Conservation (phyloP, 2,113 vertebrate species). For the Epinephelus lanceolatus region DNA sequence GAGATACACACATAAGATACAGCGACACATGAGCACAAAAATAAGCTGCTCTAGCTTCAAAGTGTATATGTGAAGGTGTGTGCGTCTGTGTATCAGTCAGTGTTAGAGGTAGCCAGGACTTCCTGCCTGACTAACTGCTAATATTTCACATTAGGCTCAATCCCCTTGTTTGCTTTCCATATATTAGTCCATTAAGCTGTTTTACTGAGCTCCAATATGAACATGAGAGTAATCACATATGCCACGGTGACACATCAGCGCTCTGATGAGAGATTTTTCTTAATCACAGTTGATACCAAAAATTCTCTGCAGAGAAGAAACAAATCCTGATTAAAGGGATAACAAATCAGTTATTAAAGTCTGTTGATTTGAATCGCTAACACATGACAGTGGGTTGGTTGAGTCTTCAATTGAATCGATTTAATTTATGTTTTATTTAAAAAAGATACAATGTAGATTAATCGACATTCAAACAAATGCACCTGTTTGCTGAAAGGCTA, state of each 20-base stretch:
- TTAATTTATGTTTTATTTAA: no score
- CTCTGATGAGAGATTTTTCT: not conserved
- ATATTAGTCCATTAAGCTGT: slow-evolving; percentile 14
- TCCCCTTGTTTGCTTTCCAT: slow-evolving; percentile 4
- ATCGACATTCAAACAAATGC: no score
- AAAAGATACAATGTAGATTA: no score
- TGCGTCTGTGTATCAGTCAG: fast-evolving
- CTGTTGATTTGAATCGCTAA: not conserved
- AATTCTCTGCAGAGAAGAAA: not conserved
- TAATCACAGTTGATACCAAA: not conserved
- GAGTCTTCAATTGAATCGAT: not conserved
- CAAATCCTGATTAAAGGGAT: not conserved
- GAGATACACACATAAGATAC: not conserved
- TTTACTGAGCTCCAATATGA: not conserved
- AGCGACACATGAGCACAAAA: not conserved
- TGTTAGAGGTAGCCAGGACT: not conserved
- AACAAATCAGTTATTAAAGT: not conserved
- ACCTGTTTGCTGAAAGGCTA: no score
- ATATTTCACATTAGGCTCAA: slow-evolving; percentile 17
- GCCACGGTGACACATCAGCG: not conserved
- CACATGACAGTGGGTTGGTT: not conserved
- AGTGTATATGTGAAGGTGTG: not conserved
- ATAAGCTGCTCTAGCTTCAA: not conserved
- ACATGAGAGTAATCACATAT: slow-evolving; percentile 4
- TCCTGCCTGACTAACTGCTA: not conserved